phyloP scores from a whole-genome alignment of 2,797 vertebrate species.

The Microchirus variegatus region DNA sequence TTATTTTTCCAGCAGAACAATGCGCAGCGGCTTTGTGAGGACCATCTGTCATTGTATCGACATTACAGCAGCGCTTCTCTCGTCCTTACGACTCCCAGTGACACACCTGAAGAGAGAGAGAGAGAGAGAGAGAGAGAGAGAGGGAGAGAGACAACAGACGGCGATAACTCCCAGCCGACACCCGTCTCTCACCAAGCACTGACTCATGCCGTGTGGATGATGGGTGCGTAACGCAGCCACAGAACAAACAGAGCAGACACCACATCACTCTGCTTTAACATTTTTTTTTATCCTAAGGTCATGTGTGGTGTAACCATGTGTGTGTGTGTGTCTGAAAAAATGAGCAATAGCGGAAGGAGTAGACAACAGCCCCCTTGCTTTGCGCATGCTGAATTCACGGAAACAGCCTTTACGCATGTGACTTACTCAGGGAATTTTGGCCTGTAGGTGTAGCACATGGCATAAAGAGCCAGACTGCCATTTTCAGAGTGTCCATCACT shows the following conservation, averaged over 20 bases:
- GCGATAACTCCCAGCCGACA: conserved; percentile 57
- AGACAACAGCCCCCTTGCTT: conserved; percentile 11
- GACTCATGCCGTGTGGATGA: conserved; percentile 54
- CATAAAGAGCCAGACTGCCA: conserved; percentile 59
- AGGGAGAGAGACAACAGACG: conserved; percentile 43
- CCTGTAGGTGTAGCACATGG: conserved; percentile 48
- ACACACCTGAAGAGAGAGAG: conserved; percentile 72
- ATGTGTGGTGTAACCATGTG: not conserved
- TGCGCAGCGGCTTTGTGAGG: conserved; percentile 76
- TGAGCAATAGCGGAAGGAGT: too few relatives aligned
- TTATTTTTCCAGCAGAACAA: conserved; percentile 74
- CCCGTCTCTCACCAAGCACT: conserved; percentile 55
- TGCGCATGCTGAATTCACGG: conserved; percentile 62
- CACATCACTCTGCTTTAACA: not conserved
- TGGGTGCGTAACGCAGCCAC: conserved; percentile 60
- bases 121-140: conserved; percentile 13
- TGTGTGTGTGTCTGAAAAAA: not conserved
- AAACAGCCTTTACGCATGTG: conserved; percentile 60
- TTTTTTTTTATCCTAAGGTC: not conserved
- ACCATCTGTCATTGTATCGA: conserved; percentile 77
- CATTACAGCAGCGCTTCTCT: conserved; percentile 47
- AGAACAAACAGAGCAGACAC: conserved; percentile 27
- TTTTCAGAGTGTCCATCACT: conserved; percentile 59
- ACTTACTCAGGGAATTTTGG: conserved; percentile 60
- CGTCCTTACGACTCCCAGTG: conserved; percentile 24